A percentile compares a stretch with the other conserved stretches of the same genome.
phyloP scores from a whole-genome alignment of 1,140 invertebrate genomes.

The Drosophila willistoni region DNA sequence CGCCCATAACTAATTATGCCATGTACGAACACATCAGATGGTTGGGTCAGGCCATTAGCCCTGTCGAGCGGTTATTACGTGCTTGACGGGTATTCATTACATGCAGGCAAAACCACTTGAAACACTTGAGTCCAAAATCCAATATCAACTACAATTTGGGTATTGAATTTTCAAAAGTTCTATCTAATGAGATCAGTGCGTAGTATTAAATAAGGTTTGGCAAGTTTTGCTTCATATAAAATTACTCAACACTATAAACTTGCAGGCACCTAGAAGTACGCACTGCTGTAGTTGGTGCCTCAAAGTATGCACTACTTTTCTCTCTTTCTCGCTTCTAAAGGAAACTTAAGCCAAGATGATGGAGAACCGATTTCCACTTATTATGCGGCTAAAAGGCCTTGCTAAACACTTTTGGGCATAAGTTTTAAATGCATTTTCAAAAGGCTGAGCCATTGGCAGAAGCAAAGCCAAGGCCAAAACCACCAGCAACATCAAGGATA shows the following conservation, averaged over 20 bases:
- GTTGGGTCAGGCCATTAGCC: constrained; percentile 41
- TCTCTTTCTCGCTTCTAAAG: neutral
- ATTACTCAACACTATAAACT: no score
- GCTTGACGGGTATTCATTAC: constrained; percentile 49
- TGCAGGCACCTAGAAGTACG: neutral
- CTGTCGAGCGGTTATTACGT: constrained; percentile 41
- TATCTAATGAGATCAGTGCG: no score
- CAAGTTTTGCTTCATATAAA: no score
- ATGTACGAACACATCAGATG: constrained; percentile 16
- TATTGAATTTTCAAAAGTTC: no score
- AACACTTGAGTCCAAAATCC: neutral
- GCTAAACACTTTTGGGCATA: constrained; percentile 10
- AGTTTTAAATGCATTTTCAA: constrained; percentile 15
- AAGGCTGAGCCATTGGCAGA: constrained; percentile 1
- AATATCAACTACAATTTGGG: no score
- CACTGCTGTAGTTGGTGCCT: no score
- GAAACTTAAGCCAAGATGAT: neutral
- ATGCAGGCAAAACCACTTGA: constrained; percentile 27
- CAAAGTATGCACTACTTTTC: neutral
- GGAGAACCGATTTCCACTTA: constrained; percentile 4
- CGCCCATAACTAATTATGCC: constrained; percentile 69
- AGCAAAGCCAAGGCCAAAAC: constrained; percentile 5
- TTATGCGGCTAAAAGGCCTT: constrained; percentile 6
- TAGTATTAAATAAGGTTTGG: no score
- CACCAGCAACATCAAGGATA: constrained; percentile 11